Percentiles rank a stretch among this genome's conserved stretches.
phyloP scores from a whole-genome alignment of 1,140 invertebrate genomes.

The Heliconius himera region DNA sequence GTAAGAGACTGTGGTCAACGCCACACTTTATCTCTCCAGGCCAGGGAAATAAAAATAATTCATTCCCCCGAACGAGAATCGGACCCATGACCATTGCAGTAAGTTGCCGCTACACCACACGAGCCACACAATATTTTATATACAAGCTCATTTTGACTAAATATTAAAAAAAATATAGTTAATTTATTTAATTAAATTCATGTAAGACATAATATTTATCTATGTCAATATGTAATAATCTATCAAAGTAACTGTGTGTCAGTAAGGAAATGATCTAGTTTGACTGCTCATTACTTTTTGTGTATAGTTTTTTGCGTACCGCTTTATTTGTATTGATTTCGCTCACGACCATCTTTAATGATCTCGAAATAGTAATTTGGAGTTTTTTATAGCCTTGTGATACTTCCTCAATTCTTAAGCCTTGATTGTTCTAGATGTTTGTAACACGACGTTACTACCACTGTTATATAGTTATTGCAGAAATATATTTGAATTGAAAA shows the following conservation, averaged over 20 bases:
- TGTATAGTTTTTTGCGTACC: constrained; percentile 49
- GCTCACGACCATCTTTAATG: constrained; percentile 63
- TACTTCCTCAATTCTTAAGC: constrained; percentile 69
- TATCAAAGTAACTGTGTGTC: constrained; percentile 55
- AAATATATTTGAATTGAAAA: constrained; percentile 28
- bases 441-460: constrained; percentile 38
- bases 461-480: constrained; percentile 33
- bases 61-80: too few relatives aligned
- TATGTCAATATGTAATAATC: constrained; percentile 30
- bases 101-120: too few relatives aligned
- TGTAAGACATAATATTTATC: not conserved
- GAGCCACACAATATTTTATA: not conserved
- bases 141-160: not conserved
- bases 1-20: too few relatives aligned
- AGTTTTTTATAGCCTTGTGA: constrained; percentile 54
- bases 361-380: constrained; percentile 61
- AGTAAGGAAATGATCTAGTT: constrained; percentile 65
- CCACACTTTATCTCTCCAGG: too few relatives aligned
- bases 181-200: not conserved
- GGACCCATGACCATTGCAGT: too few relatives aligned
- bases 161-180: not conserved
- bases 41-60: too few relatives aligned
- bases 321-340: constrained; percentile 51
- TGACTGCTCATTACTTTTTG: constrained; percentile 55
- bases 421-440: constrained; percentile 67